These are phyloP conservation scores for Cantharis rustica DNA, from an alignment of 2,888 invertebrate species.

Conservation along the genomic window DNA sequence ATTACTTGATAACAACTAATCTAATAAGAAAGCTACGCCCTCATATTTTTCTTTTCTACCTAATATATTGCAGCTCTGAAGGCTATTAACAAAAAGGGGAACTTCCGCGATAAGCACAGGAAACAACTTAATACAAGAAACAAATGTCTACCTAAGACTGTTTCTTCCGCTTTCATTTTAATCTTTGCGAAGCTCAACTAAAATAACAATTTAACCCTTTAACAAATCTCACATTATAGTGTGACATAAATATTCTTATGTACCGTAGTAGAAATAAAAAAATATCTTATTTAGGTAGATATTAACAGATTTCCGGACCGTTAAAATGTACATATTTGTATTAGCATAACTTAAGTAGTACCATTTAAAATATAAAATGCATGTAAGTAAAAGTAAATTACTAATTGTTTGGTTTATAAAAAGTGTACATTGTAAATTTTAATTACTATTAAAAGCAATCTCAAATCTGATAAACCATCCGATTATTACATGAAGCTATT, in stretches of 20 bases:
- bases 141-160: constrained; percentile 32
- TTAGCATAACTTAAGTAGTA: not conserved
- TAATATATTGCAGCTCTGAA: constrained; percentile 29
- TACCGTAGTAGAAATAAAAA: not conserved
- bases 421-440: not conserved
- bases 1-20: constrained; percentile 31
- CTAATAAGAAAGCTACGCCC: constrained; percentile 31
- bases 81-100: constrained; percentile 32
- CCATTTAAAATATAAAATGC: not conserved
- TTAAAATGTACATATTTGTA: not conserved
- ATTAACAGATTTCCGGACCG: not conserved
- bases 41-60: constrained; percentile 30
- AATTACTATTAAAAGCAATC: not conserved
- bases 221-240: not conserved
- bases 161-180: constrained; percentile 9
- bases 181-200: not conserved
- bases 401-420: not conserved
- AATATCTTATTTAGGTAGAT: not conserved
- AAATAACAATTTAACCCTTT: not conserved
- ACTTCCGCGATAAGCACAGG: constrained; percentile 36
- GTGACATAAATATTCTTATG: not conserved
- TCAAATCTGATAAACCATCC: not conserved
- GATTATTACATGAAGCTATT: not conserved
- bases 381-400: not conserved
- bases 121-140: constrained; percentile 39